These are phyloP conservation scores for Teleiodes luculella DNA, from an alignment of 2,888 invertebrate species.

Conservation along the genomic window DNA sequence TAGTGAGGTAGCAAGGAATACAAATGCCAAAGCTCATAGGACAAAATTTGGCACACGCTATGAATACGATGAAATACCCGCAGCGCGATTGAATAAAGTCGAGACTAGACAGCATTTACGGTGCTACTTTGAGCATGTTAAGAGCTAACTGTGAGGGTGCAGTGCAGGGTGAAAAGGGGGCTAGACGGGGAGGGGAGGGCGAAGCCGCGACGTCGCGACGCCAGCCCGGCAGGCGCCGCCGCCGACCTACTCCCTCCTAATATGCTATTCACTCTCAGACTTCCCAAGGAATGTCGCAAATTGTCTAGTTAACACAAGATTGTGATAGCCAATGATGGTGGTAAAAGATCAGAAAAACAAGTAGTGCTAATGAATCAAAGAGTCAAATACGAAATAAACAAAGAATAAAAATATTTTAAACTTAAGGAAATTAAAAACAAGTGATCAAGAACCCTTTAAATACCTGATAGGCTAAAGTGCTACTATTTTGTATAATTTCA, in stretches of 20 bases:
- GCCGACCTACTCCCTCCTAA: slow-evolving; percentile 41
- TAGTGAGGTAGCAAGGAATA: not conserved
- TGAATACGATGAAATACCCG: not conserved
- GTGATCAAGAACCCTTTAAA: too few relatives aligned
- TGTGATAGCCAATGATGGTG: not conserved
- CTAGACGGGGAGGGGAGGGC: slow-evolving; percentile 31
- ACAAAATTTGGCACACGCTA: not conserved
- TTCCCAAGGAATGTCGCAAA: not conserved
- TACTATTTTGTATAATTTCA: too few relatives aligned
- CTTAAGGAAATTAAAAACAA: too few relatives aligned
- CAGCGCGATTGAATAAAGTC: not conserved
- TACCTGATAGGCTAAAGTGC: too few relatives aligned
- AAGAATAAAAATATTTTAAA: too few relatives aligned
- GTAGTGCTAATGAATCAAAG: too few relatives aligned
- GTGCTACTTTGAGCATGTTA: slow-evolving; percentile 9
- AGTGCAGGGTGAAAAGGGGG: slow-evolving; percentile 25
- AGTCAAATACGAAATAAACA: too few relatives aligned
- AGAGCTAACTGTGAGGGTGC: slow-evolving; percentile 31
- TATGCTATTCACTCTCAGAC: not conserved
- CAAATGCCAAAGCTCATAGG: not conserved
- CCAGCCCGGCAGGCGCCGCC: slow-evolving; percentile 71
- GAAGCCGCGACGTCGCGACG: slow-evolving; percentile 67
- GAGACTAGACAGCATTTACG: slow-evolving; percentile 5
- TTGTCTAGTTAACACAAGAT: not conserved
- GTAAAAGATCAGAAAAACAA: not conserved